Conservation (phyloP, 2,113 vertebrate genomes). For the Gambusia affinis region DNA sequence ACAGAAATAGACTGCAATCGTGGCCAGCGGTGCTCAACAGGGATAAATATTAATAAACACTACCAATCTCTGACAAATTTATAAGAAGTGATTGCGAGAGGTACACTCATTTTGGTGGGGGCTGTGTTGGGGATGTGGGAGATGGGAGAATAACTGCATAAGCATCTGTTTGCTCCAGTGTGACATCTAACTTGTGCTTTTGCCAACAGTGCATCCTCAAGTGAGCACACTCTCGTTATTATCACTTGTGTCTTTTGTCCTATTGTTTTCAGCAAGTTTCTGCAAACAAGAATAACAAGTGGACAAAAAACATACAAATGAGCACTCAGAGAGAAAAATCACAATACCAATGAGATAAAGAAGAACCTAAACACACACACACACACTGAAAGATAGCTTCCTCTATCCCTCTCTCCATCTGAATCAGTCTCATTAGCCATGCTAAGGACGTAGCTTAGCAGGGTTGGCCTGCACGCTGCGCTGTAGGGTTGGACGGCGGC, state of each 20-base stretch:
- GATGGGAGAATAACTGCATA: slow-evolving; percentile 23
- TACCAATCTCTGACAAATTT: slow-evolving; percentile 53
- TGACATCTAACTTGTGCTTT: slow-evolving; percentile 49
- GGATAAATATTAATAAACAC: slow-evolving; percentile 71
- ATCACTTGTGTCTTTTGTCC: slow-evolving; percentile 35
- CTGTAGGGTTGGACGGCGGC: slow-evolving; percentile 63
- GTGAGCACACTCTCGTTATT: slow-evolving; percentile 35
- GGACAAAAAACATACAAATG: slow-evolving; percentile 17
- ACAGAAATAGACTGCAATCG: slow-evolving; percentile 44
- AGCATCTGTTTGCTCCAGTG: slow-evolving; percentile 36
- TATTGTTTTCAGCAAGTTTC: slow-evolving; percentile 40
- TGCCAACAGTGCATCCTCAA: slow-evolving; percentile 30
- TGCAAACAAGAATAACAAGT: slow-evolving; percentile 47
- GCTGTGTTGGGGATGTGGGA: neutral
- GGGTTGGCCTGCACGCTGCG: slow-evolving; percentile 54
- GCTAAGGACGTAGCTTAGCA: slow-evolving; percentile 54
- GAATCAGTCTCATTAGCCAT: slow-evolving; percentile 73
- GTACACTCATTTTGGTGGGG: neutral
- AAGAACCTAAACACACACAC: slow-evolving; percentile 28
- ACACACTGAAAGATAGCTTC: slow-evolving; percentile 46
- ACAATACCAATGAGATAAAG: slow-evolving; percentile 40
- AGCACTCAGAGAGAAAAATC: slow-evolving; percentile 14
- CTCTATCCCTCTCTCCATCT: slow-evolving; percentile 39
- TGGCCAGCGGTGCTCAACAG: slow-evolving; percentile 61
- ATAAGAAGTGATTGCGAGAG: slow-evolving; percentile 15